Percentiles rank a stretch among this genome's conserved stretches.
Evolutionary conservation across 2,888 invertebrate species (phyloP).

Genomic region (Luffia ferchaultella): DNA sequence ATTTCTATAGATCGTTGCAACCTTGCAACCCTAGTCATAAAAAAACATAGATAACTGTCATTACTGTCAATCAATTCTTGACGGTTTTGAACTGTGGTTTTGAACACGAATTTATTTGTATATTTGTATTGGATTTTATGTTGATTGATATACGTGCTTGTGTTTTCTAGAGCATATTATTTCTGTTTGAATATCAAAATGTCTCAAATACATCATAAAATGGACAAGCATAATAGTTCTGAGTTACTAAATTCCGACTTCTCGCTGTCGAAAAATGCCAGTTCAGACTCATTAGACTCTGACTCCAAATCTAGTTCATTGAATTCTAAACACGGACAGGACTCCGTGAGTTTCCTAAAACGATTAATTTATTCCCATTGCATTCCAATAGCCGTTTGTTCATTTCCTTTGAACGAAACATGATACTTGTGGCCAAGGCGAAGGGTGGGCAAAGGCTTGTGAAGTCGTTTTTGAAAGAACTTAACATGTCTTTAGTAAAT

Average conservation of each 20-base stretch:
- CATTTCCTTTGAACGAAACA: slow-evolving; percentile 29
- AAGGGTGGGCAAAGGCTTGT: slow-evolving; percentile 9
- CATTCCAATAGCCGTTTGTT: slow-evolving; percentile 31
- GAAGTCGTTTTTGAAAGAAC: slow-evolving; percentile 7
- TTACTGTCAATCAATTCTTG: too few species aligned
- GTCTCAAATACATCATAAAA: slow-evolving; percentile 21
- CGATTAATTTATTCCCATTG: slow-evolving; percentile 52
- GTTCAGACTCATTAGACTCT: slow-evolving; percentile 81
- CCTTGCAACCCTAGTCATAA: too few species aligned
- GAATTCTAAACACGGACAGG: slow-evolving; percentile 84
- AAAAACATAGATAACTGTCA: too few species aligned
- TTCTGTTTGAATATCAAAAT: neutral
- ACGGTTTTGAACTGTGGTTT: too few species aligned
- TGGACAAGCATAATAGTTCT: slow-evolving; percentile 74
- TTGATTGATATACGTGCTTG: too few species aligned
- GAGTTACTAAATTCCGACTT: slow-evolving; percentile 72
- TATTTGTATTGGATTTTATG: too few species aligned
- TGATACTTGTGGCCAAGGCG: slow-evolving; percentile 17
- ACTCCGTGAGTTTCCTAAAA: slow-evolving; percentile 73
- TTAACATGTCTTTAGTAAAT: neutral
- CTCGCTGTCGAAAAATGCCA: slow-evolving; percentile 76
- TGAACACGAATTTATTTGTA: too few species aligned
- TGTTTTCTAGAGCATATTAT: too few species aligned
- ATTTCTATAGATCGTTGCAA: too few species aligned
- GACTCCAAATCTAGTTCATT: slow-evolving; percentile 88